These are phyloP conservation scores for Trichoplax adhaerens DNA, from an alignment of 37 sponge, comb jelly and placozoan species.

Conservation along the genomic window DNA sequence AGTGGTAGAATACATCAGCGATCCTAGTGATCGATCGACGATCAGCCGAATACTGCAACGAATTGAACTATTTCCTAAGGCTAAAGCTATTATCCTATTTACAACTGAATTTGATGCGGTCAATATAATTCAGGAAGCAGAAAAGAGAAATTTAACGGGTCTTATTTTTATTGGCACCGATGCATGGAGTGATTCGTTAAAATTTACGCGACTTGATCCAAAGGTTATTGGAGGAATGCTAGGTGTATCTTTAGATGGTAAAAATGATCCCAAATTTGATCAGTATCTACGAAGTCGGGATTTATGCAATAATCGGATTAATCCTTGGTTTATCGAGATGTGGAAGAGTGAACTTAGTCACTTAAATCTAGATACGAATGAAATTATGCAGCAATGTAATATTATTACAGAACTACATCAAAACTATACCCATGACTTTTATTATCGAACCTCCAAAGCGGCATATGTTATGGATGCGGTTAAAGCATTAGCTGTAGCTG, in stretches of 20 bases:
- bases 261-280: conserved; percentile 15
- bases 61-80: too few species aligned
- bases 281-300: conserved; percentile 39
- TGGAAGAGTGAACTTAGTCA: conserved; percentile 27
- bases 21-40: too few species aligned
- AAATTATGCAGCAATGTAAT: too few species aligned
- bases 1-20: too few species aligned
- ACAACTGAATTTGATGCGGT: background rate
- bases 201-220: background rate
- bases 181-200: conserved; percentile 43
- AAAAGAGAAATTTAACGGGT: conserved; percentile 1
- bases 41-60: too few species aligned
- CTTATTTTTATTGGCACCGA: conserved; percentile 51
- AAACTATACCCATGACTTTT: background rate
- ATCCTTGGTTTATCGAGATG: conserved; percentile 58
- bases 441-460: conserved; percentile 34
- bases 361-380: background rate
- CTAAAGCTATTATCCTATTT: too few species aligned
- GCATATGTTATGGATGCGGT: conserved; percentile 81
- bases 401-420: too few species aligned
- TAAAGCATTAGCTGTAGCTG: conserved; percentile 46
- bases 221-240: conserved; percentile 16
- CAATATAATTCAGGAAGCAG: conserved; percentile 6
- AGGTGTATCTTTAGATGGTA: conserved; percentile 11
- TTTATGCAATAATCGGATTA: conserved; percentile 27